These are phyloP conservation scores for Bothrops jararaca DNA, from an alignment of 2,113 vertebrate genomes.

Conservation along the genomic window DNA sequence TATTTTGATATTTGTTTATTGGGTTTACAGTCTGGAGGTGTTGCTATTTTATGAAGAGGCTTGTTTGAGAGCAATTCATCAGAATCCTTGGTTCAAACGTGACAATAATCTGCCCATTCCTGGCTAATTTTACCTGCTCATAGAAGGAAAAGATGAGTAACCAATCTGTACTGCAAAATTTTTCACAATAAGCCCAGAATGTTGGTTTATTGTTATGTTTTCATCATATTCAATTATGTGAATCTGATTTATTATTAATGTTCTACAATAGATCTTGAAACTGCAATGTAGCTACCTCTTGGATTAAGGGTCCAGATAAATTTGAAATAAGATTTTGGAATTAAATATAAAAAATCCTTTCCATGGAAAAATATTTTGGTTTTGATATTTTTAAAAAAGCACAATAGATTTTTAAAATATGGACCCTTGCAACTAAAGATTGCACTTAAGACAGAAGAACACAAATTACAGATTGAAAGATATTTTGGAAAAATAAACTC, in stretches of 20 bases:
- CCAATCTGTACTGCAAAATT: not conserved
- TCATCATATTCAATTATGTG: not conserved
- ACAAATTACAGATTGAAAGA: not conserved
- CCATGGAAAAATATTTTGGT: not conserved
- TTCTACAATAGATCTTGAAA: not conserved
- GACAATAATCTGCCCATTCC: not conserved
- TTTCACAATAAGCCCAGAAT: not conserved
- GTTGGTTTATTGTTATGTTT: not conserved
- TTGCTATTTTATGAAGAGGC: not conserved
- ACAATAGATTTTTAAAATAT: not conserved
- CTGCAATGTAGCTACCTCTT: not conserved
- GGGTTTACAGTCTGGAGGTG: not conserved
- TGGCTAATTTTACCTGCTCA: not conserved
- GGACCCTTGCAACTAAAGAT: not conserved
- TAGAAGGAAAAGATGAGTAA: not conserved
- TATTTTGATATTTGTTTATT: not conserved
- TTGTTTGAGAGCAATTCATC: not conserved
- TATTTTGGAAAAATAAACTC: not conserved
- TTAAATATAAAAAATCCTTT: too few relatives aligned
- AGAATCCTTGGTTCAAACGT: not conserved
- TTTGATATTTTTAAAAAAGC: not conserved
- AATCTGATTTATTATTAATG: not conserved
- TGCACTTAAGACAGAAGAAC: not conserved
- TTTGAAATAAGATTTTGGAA: too few relatives aligned
- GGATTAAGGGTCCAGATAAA: too few relatives aligned